Evolutionary conservation across 92 coral and sea anemone genomes (phyloP), one percentile per base, ranked within the genome.

Genomic region (Actinostola sp.): DNA sequence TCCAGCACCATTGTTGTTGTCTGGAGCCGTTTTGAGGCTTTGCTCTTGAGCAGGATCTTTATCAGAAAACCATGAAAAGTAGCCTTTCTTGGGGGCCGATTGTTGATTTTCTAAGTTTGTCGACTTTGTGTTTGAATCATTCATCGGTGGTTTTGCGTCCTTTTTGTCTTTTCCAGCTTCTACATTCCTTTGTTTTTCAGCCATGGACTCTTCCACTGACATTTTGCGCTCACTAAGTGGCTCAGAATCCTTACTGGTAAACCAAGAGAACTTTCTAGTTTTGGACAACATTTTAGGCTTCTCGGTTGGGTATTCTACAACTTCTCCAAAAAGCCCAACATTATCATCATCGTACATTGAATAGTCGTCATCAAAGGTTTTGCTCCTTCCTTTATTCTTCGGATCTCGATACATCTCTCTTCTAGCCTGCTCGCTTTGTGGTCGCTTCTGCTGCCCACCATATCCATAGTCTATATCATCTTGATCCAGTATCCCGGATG

Each of bases 1-100:
- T 5, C 74, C 62, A 26, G 36, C 63, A 7, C 63, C 39, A 27
- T 30, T 50, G 30, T 68, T 32, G 33, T 48, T 31, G 42, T 19
- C 61, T 0, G 61, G 13, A 30, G 48, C 24, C 6, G 30, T 51
- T 51, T 51, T 55, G 11, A 7, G 11, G 25, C 17, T 30, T 57
- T 33, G 74, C 19, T 52, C 61, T 50, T 50, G 21, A 29, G 16
- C 42, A 6, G 32, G 42, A 11, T 68, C 74, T 50, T 51, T 68
- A n/a, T 68, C 74, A 28, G 74, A 68, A 51, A 68, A 68, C 74
- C 74, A 68, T 33, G 74, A 68, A n/a, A 68, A 68, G 62, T 68
- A 68, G 23, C 74, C 27, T 68, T 48, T 68, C 33, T 31, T 68
- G 16, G 50, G 45, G 4, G 46, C 9, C 2, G 74, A 38, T 14